These are phyloP conservation scores for Heliothis peltigera DNA, from an alignment of 2,888 invertebrate species.

Conservation along the genomic window DNA sequence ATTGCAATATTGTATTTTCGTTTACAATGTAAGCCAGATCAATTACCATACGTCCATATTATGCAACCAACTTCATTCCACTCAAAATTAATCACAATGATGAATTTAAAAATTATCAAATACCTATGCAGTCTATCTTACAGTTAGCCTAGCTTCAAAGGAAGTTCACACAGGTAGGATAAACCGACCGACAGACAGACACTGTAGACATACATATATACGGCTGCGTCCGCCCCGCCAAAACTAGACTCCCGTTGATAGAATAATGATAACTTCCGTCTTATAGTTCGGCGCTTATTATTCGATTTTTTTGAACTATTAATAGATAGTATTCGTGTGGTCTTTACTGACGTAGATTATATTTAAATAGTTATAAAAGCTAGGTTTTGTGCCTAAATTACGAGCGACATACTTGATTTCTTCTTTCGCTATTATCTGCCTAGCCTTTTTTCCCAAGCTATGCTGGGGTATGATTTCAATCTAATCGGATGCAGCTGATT, in stretches of 20 bases:
- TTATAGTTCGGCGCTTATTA: conserved; percentile 51
- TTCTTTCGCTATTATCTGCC: too few species aligned
- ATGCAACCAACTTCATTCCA: too few species aligned
- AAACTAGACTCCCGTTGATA: conserved; percentile 65
- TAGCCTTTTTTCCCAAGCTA: too few species aligned
- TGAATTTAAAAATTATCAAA: not conserved
- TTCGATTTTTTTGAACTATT: conserved; percentile 26
- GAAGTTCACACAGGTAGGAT: conserved; percentile 29
- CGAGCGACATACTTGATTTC: too few species aligned
- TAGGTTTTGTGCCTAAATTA: too few species aligned
- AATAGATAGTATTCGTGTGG: conserved; percentile 17
- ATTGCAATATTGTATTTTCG: too few species aligned
- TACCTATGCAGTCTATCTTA: not conserved
- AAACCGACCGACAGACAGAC: conserved; percentile 55
- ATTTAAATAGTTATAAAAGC: too few species aligned
- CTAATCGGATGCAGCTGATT: too few species aligned
- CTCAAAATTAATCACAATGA: not conserved
- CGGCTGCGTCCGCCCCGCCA: conserved; percentile 70
- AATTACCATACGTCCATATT: too few species aligned
- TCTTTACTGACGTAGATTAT: conserved; percentile 12
- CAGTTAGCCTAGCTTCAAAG: conserved; percentile 21
- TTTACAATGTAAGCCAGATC: too few species aligned
- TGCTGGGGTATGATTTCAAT: too few species aligned
- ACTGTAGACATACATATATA: conserved; percentile 39
- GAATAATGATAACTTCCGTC: conserved; percentile 69